Percentiles rank a stretch among this genome's conserved stretches.
phyloP scores from a whole-genome alignment of 2,888 invertebrate species.

The Serripes groenlandicus region DNA sequence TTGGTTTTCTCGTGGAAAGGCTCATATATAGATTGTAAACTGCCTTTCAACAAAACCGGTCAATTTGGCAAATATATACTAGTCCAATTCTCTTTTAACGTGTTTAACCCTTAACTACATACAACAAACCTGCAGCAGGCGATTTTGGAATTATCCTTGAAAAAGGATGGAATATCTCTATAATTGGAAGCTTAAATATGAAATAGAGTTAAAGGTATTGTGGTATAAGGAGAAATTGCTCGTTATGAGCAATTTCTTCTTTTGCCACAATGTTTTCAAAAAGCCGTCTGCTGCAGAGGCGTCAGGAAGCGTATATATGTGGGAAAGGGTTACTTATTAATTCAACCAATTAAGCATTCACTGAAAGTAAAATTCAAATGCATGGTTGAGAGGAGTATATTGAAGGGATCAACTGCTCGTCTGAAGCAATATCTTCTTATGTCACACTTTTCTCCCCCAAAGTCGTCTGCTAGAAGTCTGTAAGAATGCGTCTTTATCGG shows the following conservation, averaged over 20 bases:
- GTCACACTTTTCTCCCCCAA: no score
- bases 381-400: no score
- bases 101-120: neutral
- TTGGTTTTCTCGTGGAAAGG: no score
- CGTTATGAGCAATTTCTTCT: neutral
- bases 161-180: neutral
- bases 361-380: no score
- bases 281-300: neutral
- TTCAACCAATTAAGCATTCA: neutral
- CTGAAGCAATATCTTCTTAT: no score
- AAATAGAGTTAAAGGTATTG: neutral
- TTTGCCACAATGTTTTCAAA: neutral
- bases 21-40: neutral
- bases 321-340: neutral
- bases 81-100: neutral
- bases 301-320: neutral
- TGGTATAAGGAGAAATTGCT: neutral
- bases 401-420: no score
- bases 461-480: no score
- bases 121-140: neutral
- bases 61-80: no score
- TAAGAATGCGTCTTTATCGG: no score
- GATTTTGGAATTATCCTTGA: neutral
- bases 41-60: neutral
- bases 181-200: neutral